These are phyloP conservation scores for Phymatocera aterrima DNA, from an alignment of 2,888 invertebrate genomes.

Conservation along the genomic window DNA sequence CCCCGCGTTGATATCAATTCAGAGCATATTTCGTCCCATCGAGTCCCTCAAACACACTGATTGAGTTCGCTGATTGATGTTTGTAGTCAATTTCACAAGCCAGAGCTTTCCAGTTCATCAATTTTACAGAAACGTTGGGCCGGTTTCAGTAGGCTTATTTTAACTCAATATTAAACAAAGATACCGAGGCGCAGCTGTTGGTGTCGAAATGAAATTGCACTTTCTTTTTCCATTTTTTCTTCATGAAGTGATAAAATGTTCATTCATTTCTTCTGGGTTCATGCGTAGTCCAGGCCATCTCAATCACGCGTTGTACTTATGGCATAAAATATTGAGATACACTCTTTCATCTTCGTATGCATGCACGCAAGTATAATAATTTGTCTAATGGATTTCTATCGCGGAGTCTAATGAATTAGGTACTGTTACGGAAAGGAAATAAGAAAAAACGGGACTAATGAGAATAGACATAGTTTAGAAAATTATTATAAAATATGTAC, in stretches of 20 bases:
- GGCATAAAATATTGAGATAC: background rate
- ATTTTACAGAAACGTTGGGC: background rate
- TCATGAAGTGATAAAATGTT: too few relatives aligned
- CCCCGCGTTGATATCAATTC: background rate
- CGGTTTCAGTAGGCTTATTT: background rate
- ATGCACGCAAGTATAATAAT: too few relatives aligned
- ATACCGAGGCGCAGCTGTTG: too few relatives aligned
- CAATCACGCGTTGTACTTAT: too few relatives aligned
- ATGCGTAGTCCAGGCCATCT: too few relatives aligned
- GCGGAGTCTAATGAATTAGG: background rate
- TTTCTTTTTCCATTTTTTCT: too few relatives aligned
- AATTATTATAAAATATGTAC: too few relatives aligned
- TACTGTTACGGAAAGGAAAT: background rate
- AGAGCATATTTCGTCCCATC: background rate
- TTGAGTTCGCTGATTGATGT: slow-evolving; percentile 29
- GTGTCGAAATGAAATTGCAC: too few relatives aligned
- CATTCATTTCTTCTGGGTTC: too few relatives aligned
- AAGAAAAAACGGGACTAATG: background rate
- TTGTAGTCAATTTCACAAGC: background rate
- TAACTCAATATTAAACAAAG: background rate
- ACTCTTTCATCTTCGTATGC: background rate
- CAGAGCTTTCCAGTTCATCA: background rate
- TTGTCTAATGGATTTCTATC: background rate
- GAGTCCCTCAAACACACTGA: slow-evolving; percentile 12
- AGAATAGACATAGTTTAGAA: background rate